A percentile compares a stretch with the other conserved stretches of the same genome.
phyloP scores from a whole-genome alignment of 1,140 invertebrate species.

The Drosophila kanapiae region DNA sequence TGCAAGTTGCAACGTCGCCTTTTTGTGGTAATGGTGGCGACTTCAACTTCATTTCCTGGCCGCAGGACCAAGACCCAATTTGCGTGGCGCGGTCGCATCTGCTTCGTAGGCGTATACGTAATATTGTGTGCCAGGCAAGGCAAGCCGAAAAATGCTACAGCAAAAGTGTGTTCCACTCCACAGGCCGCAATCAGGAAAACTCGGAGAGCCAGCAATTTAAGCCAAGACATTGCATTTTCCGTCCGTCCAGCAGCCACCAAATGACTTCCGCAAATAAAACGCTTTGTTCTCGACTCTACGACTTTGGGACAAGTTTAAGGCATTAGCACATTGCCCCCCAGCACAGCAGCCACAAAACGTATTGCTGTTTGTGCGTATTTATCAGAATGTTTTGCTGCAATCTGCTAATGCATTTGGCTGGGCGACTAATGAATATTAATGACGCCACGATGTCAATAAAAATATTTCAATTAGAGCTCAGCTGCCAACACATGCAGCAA shows the following conservation, averaged over 20 bases:
- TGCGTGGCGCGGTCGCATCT: conserved; percentile 55
- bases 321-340: conserved; percentile 57
- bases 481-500: conserved; percentile 75
- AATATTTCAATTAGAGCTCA: conserved; percentile 81
- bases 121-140: conserved; percentile 54
- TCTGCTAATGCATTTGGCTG: conserved; percentile 76
- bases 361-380: conserved; percentile 65
- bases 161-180: conserved; percentile 34
- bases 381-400: conserved; percentile 63
- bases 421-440: conserved; percentile 79
- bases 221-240: conserved; percentile 54
- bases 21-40: conserved; percentile 68
- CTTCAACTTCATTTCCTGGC: conserved; percentile 76
- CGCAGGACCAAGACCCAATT: conserved; percentile 56
- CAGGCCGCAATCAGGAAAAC: conserved; percentile 49
- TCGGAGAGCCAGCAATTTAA: conserved; percentile 21
- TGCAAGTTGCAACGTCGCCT: conserved; percentile 61
- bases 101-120: conserved; percentile 74
- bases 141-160: conserved; percentile 23
- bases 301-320: conserved; percentile 62
- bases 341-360: neutral
- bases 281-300: conserved; percentile 47
- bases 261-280: conserved; percentile 82
- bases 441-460: conserved; percentile 65
- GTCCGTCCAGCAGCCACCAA: conserved; percentile 61